These are phyloP conservation scores for Neopelma chrysocephalum DNA, from an alignment of 2,797 vertebrate genomes.

Conservation along the genomic window DNA sequence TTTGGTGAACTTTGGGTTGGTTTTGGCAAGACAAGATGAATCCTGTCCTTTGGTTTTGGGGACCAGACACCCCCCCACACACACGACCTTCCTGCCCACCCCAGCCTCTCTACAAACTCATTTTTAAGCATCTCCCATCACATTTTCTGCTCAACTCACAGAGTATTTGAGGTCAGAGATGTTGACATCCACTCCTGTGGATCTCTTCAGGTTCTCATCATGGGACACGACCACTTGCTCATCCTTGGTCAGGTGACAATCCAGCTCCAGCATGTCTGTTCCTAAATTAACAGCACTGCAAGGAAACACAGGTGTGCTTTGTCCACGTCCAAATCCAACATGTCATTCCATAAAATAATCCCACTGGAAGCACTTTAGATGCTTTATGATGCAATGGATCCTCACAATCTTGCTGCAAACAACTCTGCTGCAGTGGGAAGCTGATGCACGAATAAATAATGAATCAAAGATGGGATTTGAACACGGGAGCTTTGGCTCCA, in stretches of 20 bases:
- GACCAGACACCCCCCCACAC: neutral
- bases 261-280: slow-evolving; percentile 97
- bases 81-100: neutral
- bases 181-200: slow-evolving; percentile 85
- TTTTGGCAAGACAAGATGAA: neutral
- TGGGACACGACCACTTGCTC: slow-evolving; percentile 95
- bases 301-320: neutral
- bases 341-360: neutral
- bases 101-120: neutral
- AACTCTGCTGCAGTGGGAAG: neutral
- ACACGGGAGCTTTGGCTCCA: accelerated
- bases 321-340: neutral
- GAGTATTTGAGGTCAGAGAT: slow-evolving; percentile 86
- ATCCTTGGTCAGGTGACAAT: slow-evolving; percentile 96
- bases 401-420: neutral
- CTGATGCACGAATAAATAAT: neutral
- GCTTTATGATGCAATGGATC: neutral
- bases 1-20: neutral
- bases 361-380: neutral
- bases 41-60: neutral
- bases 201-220: slow-evolving; percentile 87
- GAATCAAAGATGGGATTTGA: neutral
- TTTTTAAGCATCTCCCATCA: neutral
- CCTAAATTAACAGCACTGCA: slow-evolving; percentile 89
- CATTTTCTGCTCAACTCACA: slow-evolving; percentile 78